A percentile compares a stretch with the other conserved stretches of the same genome.
Evolutionary conservation across 2,797 vertebrate genomes (phyloP).

Genomic region (Threskiornis aethiopicus): DNA sequence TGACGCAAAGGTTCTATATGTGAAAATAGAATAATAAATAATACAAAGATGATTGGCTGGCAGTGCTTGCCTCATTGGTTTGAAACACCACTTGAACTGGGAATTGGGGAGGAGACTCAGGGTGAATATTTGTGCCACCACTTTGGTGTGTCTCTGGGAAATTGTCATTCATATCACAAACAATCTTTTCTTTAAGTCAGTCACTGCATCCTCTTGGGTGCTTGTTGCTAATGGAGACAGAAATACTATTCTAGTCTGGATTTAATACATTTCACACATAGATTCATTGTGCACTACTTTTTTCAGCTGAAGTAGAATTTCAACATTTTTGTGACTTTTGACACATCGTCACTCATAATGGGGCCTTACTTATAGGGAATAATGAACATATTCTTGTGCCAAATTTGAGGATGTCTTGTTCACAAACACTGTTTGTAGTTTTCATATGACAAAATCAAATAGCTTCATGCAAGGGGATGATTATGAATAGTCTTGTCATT

Average conservation of each 20-base stretch:
- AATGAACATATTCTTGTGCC: slow-evolving; percentile 15
- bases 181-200: slow-evolving; percentile 70
- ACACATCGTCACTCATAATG: slow-evolving; percentile 70
- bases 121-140: background rate
- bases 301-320: slow-evolving; percentile 68
- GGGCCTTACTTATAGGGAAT: slow-evolving; percentile 36
- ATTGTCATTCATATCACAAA: slow-evolving; percentile 73
- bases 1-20: background rate
- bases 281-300: slow-evolving; percentile 48
- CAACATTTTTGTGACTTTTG: slow-evolving; percentile 71
- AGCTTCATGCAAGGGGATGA: background rate
- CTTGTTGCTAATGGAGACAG: slow-evolving; percentile 79
- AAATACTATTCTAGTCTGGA: slow-evolving; percentile 72
- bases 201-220: slow-evolving; percentile 63
- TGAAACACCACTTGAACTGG: background rate
- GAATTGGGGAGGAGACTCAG: background rate
- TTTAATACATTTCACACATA: slow-evolving; percentile 72
- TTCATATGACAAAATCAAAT: slow-evolving; percentile 46
- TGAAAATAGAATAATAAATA: slow-evolving; percentile 17
- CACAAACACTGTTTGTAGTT: slow-evolving; percentile 60
- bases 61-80: background rate
- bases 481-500: slow-evolving; percentile 36
- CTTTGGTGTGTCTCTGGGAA: slow-evolving; percentile 36
- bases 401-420: slow-evolving; percentile 52
- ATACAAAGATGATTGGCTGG: background rate